These are phyloP conservation scores for Limnephilus lunatus DNA, from an alignment of 2,888 invertebrate species.

Conservation along the genomic window DNA sequence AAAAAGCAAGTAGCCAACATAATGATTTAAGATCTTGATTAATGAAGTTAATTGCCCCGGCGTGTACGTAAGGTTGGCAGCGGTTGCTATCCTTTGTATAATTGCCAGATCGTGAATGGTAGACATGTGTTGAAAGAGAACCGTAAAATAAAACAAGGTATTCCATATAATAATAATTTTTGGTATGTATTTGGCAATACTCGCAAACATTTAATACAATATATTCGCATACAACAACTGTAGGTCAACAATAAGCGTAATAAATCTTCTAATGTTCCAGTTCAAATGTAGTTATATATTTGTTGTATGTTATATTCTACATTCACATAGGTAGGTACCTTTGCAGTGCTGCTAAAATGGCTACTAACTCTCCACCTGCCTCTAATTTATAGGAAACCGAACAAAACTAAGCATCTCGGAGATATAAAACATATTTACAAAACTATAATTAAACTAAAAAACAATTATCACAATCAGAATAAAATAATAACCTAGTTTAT, in stretches of 20 bases:
- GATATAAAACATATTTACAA: slow-evolving; percentile 43
- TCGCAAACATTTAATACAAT: slow-evolving; percentile 66
- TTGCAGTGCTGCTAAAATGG: slow-evolving; percentile 46
- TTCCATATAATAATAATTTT: slow-evolving; percentile 66
- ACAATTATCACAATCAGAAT: slow-evolving; percentile 47
- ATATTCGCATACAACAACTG: slow-evolving; percentile 66
- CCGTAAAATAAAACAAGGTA: slow-evolving; percentile 46
- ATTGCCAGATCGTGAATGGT: neutral
- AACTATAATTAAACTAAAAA: slow-evolving; percentile 48
- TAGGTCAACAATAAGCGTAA: slow-evolving; percentile 66
- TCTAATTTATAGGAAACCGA: slow-evolving; percentile 25
- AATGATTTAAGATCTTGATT: too few species aligned
- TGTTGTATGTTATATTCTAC: slow-evolving; percentile 52
- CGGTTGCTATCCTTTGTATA: neutral
- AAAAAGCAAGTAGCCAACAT: neutral
- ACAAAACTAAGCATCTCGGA: neutral
- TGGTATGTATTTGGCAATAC: slow-evolving; percentile 66
- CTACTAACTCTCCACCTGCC: neutral
- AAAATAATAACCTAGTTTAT: slow-evolving; percentile 40
- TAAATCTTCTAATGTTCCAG: slow-evolving; percentile 63
- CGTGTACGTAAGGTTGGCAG: too few species aligned
- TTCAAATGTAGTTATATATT: slow-evolving; percentile 55
- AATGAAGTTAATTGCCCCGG: too few species aligned
- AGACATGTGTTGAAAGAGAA: neutral
- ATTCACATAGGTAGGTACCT: slow-evolving; percentile 46